phyloP scores from a whole-genome alignment of 2,113 vertebrate genomes.

The Pica pica region DNA sequence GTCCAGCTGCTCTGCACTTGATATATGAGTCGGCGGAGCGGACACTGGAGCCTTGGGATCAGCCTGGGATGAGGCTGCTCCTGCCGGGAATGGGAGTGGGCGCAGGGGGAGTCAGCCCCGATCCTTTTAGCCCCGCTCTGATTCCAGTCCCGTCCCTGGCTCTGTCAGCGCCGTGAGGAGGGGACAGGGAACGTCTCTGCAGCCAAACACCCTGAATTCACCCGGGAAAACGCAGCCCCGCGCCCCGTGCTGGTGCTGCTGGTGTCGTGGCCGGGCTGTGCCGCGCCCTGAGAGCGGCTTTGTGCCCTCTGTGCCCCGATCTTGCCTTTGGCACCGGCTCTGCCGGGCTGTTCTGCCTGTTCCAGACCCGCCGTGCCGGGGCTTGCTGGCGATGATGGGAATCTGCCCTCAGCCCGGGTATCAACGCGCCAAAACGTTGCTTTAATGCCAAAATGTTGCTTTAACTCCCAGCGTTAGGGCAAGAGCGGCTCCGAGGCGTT shows the following conservation, averaged over 20 bases:
- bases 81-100: background rate
- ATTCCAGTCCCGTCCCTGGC: slow-evolving; percentile 33
- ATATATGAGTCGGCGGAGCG: slow-evolving; percentile 52
- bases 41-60: background rate
- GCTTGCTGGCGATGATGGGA: fast-evolving
- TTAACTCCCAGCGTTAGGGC: fast-evolving
- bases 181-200: background rate
- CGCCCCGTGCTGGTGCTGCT: fast-evolving
- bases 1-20: slow-evolving; percentile 75
- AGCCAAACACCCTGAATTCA: background rate
- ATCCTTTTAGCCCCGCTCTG: slow-evolving; percentile 60
- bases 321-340: background rate
- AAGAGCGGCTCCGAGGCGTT: fast-evolving
- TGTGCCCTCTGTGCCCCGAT: background rate
- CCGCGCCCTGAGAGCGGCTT: fast-evolving
- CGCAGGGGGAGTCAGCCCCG: slow-evolving; percentile 9
- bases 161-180: background rate
- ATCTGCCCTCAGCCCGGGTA: fast-evolving
- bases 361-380: fast-evolving
- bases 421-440: background rate
- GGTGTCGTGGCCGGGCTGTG: fast-evolving
- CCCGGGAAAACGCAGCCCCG: fast-evolving
- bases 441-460: background rate
- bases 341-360: background rate
- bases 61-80: background rate